Evolutionary conservation across 2,113 vertebrate species (phyloP).

Genomic region (Mastomys coucha): DNA sequence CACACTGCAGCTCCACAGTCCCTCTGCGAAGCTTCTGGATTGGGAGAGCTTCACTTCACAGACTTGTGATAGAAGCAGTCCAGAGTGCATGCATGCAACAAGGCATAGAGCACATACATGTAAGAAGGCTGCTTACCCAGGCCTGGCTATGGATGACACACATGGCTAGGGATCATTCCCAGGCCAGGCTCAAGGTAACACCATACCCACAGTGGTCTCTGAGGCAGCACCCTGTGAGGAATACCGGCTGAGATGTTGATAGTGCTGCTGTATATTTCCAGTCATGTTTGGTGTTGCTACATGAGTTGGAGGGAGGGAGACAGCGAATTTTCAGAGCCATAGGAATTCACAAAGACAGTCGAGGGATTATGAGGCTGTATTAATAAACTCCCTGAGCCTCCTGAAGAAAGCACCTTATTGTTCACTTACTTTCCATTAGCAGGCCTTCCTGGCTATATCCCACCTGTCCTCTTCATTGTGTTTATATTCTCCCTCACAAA

Average conservation of each 20-base stretch:
- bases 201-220: neutral
- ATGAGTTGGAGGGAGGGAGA: fast-evolving
- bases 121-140: neutral
- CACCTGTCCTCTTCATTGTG: fast-evolving
- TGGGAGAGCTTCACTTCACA: neutral
- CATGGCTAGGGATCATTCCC: neutral
- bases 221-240: fast-evolving
- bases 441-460: too few species aligned
- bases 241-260: fast-evolving
- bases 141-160: neutral
- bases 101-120: too few species aligned
- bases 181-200: neutral
- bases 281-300: neutral
- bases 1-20: too few species aligned
- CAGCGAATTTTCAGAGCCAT: neutral
- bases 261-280: fast-evolving
- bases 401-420: fast-evolving
- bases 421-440: neutral
- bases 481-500: fast-evolving
- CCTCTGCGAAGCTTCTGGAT: neutral
- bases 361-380: neutral
- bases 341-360: fast-evolving
- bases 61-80: neutral
- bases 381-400: fast-evolving
- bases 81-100: fast-evolving